Evolutionary conservation across 2,888 invertebrate species (phyloP).

Genomic region (Epinotia brunnichana): DNA sequence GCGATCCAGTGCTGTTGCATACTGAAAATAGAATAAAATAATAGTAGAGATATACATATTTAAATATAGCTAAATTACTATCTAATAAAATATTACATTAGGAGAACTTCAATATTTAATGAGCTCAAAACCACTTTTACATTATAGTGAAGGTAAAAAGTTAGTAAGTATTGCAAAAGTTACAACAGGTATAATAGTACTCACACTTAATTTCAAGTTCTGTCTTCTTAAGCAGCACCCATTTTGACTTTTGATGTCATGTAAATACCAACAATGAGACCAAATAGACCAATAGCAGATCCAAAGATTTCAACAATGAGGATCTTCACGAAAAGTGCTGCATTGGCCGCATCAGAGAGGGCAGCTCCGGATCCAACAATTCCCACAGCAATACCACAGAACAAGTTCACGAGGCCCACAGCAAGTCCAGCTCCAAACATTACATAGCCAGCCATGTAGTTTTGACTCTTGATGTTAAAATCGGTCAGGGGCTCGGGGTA

Average conservation of each 20-base stretch:
- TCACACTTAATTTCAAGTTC: slow-evolving; percentile 75
- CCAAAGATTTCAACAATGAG: slow-evolving; percentile 99
- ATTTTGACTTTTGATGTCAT: slow-evolving; percentile 93
- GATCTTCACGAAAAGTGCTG: slow-evolving; percentile 98
- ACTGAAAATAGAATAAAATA: slow-evolving; percentile 67
- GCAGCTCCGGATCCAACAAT: slow-evolving; percentile 99
- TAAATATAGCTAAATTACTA: slow-evolving; percentile 40
- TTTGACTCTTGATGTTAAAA: slow-evolving; percentile 81
- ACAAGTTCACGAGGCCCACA: slow-evolving; percentile 97
- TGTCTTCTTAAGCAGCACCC: slow-evolving; percentile 81
- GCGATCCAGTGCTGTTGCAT: slow-evolving; percentile 72
- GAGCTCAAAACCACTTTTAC: slow-evolving; percentile 14
- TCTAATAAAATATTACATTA: slow-evolving; percentile 37
- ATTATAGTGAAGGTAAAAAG: slow-evolving; percentile 12
- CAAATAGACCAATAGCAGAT: slow-evolving; percentile 99
- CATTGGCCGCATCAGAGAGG: slow-evolving; percentile 98
- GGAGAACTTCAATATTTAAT: slow-evolving; percentile 9
- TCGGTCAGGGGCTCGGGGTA: slow-evolving; percentile 78
- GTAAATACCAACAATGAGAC: slow-evolving; percentile 98
- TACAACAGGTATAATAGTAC: slow-evolving; percentile 54
- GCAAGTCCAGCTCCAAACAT: slow-evolving; percentile 98
- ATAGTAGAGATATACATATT: slow-evolving; percentile 42
- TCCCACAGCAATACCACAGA: slow-evolving; percentile 98
- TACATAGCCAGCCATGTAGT: slow-evolving; percentile 94
- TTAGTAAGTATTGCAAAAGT: slow-evolving; percentile 16